These are phyloP conservation scores for Spinus pinus DNA, from an alignment of 2,797 vertebrate species.

Conservation along the genomic window DNA sequence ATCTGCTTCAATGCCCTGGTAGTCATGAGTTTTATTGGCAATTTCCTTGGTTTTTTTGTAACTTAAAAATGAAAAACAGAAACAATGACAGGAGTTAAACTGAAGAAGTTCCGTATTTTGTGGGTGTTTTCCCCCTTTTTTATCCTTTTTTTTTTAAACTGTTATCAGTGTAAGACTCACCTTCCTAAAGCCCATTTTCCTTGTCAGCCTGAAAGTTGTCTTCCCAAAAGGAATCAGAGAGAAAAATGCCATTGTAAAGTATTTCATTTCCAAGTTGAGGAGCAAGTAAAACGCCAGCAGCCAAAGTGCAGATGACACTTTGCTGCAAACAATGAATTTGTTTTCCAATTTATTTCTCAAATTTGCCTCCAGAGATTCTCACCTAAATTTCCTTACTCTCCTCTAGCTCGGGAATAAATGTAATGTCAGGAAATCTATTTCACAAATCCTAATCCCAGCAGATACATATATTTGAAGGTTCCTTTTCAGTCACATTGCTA, in stretches of 20 bases:
- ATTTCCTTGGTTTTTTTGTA: neutral
- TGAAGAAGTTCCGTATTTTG: neutral
- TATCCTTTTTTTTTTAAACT: neutral
- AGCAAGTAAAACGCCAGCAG: neutral
- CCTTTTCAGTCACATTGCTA: neutral
- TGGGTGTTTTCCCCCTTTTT: neutral
- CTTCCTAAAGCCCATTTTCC: neutral
- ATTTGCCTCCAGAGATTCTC: neutral
- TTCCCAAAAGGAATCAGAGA: neutral
- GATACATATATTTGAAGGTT: neutral
- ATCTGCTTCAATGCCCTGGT: neutral
- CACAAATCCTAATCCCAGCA: neutral
- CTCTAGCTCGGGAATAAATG: neutral
- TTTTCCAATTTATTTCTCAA: slow-evolving; percentile 15
- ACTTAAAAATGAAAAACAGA: neutral
- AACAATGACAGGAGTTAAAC: neutral
- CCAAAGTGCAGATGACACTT: neutral
- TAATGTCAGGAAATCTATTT: slow-evolving; percentile 19
- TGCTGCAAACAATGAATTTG: neutral
- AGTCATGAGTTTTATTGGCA: neutral
- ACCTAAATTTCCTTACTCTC: neutral
- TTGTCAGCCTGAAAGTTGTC: neutral
- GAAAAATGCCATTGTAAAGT: neutral
- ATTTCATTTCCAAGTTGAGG: neutral
- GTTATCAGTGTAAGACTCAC: neutral